These are phyloP conservation scores for Crypturellus tataupa DNA, from an alignment of 2,797 vertebrate species.

Conservation along the genomic window DNA sequence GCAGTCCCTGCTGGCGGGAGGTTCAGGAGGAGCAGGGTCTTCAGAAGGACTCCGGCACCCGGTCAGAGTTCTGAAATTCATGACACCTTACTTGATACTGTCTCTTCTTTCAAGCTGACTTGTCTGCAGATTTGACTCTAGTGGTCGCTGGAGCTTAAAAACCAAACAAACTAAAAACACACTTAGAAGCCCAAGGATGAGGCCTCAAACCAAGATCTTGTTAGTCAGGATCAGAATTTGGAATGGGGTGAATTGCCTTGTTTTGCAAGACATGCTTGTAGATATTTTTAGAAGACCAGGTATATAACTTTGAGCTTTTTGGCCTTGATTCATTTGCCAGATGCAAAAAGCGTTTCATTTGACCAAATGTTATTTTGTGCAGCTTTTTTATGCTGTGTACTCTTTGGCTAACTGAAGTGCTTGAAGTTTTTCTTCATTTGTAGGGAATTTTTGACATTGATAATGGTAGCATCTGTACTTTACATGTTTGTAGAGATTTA, in stretches of 20 bases:
- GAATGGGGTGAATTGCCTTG: neutral
- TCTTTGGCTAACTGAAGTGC: neutral
- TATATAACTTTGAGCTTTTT: neutral
- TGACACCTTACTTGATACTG: neutral
- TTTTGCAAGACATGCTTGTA: neutral
- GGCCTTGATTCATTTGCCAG: neutral
- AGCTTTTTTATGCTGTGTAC: neutral
- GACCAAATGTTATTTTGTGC: neutral
- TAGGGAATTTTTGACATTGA: neutral
- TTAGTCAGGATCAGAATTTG: neutral
- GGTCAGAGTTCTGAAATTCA: neutral
- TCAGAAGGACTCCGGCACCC: neutral
- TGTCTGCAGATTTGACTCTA: neutral
- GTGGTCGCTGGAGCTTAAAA: fast-evolving
- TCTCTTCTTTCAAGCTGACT: neutral
- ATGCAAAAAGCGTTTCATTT: neutral
- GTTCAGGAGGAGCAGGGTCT: neutral
- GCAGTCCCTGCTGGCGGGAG: neutral
- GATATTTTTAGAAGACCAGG: neutral
- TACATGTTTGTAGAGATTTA: neutral
- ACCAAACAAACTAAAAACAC: neutral
- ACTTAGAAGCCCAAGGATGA: neutral
- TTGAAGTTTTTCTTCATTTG: neutral
- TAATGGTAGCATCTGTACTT: neutral
- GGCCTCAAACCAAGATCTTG: neutral